A percentile compares a stretch with the other conserved stretches of the same genome.
Conservation (phyloP, 1,140 invertebrate species). For the Procambarus clarkii region DNA sequence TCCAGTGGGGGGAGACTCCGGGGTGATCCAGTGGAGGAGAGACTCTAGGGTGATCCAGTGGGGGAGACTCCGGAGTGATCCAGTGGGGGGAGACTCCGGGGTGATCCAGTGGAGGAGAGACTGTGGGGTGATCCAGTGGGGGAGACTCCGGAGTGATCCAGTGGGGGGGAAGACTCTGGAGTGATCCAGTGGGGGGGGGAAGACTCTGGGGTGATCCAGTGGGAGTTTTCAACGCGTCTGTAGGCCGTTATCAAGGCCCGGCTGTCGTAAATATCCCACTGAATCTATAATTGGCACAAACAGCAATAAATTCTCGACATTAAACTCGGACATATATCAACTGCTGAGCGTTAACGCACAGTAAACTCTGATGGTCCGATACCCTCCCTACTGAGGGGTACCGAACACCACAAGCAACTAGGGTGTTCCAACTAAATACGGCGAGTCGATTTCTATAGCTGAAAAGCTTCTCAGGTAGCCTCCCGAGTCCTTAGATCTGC, state of each 20-base stretch:
- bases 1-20: too few species aligned
- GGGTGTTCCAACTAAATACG: neutral
- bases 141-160: too few species aligned
- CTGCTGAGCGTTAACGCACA: neutral
- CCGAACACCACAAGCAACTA: neutral
- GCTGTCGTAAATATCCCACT: slow-evolving; percentile 6
- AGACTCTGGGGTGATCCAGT: too few species aligned
- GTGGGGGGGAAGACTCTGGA: too few species aligned
- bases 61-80: too few species aligned
- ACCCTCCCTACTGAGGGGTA: neutral
- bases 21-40: too few species aligned
- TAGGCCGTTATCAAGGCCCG: neutral
- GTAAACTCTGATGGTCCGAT: neutral
- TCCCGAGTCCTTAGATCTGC: neutral
- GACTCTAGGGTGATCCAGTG: too few species aligned
- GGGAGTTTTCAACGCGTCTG: slow-evolving; percentile 1
- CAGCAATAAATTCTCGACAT: slow-evolving; percentile 11
- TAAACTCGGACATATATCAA: slow-evolving; percentile 7
- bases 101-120: neutral
- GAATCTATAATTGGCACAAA: slow-evolving; percentile 9
- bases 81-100: too few species aligned
- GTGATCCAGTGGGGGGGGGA: too few species aligned
- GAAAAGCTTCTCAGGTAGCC: neutral
- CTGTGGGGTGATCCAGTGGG: too few species aligned
- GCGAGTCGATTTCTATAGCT: neutral